A percentile compares a stretch with the other conserved stretches of the same genome.
These are phyloP conservation scores for Hylomyscus alleni DNA, from an alignment of 2,797 vertebrate genomes.

Conservation along the genomic window DNA sequence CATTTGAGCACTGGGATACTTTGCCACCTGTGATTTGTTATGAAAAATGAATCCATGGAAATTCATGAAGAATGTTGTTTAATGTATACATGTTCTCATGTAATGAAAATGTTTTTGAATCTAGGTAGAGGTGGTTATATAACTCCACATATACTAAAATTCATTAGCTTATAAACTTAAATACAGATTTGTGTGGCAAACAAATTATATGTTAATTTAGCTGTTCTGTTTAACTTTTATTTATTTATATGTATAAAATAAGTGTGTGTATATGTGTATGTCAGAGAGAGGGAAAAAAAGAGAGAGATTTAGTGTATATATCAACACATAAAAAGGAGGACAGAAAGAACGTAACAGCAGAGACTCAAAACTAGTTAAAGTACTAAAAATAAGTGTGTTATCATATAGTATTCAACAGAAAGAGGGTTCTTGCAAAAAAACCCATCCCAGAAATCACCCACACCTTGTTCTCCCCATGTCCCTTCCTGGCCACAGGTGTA, in stretches of 20 bases:
- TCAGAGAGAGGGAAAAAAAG: neutral
- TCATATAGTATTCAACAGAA: too few relatives aligned
- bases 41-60: neutral
- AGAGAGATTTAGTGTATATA: neutral
- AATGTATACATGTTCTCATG: slow-evolving; percentile 4
- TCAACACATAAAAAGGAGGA: neutral
- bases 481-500: neutral
- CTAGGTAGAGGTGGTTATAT: neutral
- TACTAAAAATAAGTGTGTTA: neutral
- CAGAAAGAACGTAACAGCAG: neutral
- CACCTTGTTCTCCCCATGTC: neutral
- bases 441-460: neutral
- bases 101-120: slow-evolving; percentile 35
- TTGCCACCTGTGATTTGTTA: neutral
- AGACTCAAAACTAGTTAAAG: neutral
- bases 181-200: neutral
- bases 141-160: slow-evolving; percentile 23
- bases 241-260: neutral
- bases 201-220: slow-evolving; percentile 37
- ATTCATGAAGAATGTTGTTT: neutral
- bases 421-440: neutral
- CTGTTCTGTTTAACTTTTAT: neutral
- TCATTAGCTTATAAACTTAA: slow-evolving; percentile 15
- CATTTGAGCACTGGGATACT: neutral
- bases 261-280: neutral